A percentile compares a stretch with the other conserved stretches of the same genome.
Conservation (phyloP, 2,888 invertebrate genomes). For the Dryococelus australis region DNA sequence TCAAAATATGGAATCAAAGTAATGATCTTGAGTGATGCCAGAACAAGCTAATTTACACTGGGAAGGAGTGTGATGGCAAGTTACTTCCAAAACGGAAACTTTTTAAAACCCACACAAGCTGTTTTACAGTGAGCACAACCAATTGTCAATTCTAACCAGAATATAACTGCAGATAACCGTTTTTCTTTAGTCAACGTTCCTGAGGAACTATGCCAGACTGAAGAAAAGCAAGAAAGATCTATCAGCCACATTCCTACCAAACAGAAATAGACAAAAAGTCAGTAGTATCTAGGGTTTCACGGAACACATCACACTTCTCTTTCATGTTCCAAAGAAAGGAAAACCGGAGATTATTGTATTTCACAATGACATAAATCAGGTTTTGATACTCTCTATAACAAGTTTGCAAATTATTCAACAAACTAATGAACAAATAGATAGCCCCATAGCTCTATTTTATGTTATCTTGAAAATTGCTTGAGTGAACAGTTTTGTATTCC, state of each 20-base stretch:
- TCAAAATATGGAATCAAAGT: not conserved
- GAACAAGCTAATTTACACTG: not conserved
- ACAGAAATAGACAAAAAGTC: slow-evolving; percentile 42
- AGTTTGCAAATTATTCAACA: slow-evolving; percentile 39
- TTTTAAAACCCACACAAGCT: not conserved
- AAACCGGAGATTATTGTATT: slow-evolving; percentile 50
- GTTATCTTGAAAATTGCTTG: not conserved
- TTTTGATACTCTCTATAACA: slow-evolving; percentile 48
- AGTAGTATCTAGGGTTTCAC: slow-evolving; percentile 46
- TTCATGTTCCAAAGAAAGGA: slow-evolving; percentile 47
- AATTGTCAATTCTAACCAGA: not conserved
- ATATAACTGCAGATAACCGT: not conserved
- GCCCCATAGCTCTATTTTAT: not conserved
- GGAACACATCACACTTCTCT: slow-evolving; percentile 44
- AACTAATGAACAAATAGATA: not conserved
- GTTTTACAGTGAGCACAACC: not conserved
- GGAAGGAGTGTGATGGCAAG: too few relatives aligned
- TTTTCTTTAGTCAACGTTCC: slow-evolving; percentile 30
- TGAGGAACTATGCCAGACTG: not conserved
- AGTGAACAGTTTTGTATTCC: not conserved
- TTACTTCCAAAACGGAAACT: not conserved
- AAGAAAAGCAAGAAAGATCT: slow-evolving; percentile 36
- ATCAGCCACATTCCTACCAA: slow-evolving; percentile 50
- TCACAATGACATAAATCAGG: slow-evolving; percentile 48
- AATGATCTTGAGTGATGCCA: not conserved